These are phyloP conservation scores for Drosophila falleni DNA, from an alignment of 2,888 invertebrate species.

Conservation along the genomic window DNA sequence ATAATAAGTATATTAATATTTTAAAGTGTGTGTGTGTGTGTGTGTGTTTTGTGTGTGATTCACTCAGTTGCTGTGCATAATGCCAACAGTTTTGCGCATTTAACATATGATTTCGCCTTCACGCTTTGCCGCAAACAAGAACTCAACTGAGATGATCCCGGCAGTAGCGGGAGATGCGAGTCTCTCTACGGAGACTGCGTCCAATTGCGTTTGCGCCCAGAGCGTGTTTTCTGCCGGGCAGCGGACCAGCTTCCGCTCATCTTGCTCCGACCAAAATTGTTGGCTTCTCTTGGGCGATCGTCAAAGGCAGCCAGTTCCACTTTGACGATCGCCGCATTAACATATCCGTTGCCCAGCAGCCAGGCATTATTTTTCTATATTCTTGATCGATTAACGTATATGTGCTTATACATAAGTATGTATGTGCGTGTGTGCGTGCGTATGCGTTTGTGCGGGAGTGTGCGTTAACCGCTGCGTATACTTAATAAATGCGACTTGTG, in stretches of 20 bases:
- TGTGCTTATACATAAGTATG: constrained; percentile 16
- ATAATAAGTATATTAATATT: constrained; percentile 8
- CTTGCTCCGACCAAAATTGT: constrained; percentile 37
- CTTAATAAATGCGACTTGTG: constrained; percentile 46
- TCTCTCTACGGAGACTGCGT: constrained; percentile 2
- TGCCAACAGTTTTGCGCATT: constrained; percentile 73
- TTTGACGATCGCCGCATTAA: constrained; percentile 83
- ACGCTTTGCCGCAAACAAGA: constrained; percentile 30
- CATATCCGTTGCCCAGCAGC: constrained; percentile 83
- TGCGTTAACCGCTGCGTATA: constrained; percentile 53
- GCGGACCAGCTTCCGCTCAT: constrained; percentile 17
- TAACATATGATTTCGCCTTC: constrained; percentile 68
- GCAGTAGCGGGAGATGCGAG: constrained; percentile 20
- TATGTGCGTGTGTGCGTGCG: constrained; percentile 27
- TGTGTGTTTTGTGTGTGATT: constrained; percentile 53
- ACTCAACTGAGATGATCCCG: constrained; percentile 26
- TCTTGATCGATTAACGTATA: constrained; percentile 20
- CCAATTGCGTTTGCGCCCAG: constrained; percentile 42
- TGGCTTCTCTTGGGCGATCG: constrained; percentile 27
- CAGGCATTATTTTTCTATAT: constrained; percentile 36
- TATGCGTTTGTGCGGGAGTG: constrained; percentile 21
- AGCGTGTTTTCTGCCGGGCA: constrained; percentile 17
- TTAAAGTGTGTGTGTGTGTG: constrained; percentile 8
- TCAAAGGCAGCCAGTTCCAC: constrained; percentile 63
- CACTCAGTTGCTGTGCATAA: constrained; percentile 58